Evolutionary conservation across 2,888 invertebrate genomes (phyloP), one percentile per base, ranked within the genome.

Genomic region (Drosophila gaucha): DNA sequence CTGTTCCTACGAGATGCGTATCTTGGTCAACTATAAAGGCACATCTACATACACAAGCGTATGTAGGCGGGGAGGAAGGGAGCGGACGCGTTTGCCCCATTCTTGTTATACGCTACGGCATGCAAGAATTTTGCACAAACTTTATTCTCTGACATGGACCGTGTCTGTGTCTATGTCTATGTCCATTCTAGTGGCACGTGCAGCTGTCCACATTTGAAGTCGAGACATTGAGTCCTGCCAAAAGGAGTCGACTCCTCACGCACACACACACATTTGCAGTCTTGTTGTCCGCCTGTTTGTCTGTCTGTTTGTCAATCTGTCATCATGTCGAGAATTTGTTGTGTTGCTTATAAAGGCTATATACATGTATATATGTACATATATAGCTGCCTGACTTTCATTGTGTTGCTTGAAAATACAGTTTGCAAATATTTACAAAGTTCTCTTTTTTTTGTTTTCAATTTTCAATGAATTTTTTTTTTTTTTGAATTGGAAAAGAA

Each of bases 1-100:
- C 33, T 28, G 50, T n/a, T n/a, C n/a, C n/a, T n/a, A n/a, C 51
- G 69, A 82, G 78, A 78, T 86, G 80, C 80, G 73, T 83, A 83
- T 83, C 83, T 79, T 75, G 51, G 41, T 63, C 67, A 69, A 74
- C 76, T 69, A 67, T 66, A 71, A 63, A 69, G 66, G 64, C 64
- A 69, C 66, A 75, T 57, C 73, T 46, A 58, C 72, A 64, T 71
- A 46, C 14, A 26, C 28, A 31, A 62, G 14, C 52, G 59, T 58
- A 44, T 55, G 43, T 55, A 38, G 31, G 36, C 43, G 26, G 26
- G 8, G 3, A 2, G 24, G 16, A n/a, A 0, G 18, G 6, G 9
- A 5, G n/a, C n/a, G n/a, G n/a, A n/a, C n/a, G n/a, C n/a, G 20
- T 12, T 9, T 30, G n/a, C 8, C 33, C 50, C 36, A 20, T 38